Evolutionary conservation across 2,113 vertebrate genomes (phyloP).

Genomic region (Amia ocellicauda): DNA sequence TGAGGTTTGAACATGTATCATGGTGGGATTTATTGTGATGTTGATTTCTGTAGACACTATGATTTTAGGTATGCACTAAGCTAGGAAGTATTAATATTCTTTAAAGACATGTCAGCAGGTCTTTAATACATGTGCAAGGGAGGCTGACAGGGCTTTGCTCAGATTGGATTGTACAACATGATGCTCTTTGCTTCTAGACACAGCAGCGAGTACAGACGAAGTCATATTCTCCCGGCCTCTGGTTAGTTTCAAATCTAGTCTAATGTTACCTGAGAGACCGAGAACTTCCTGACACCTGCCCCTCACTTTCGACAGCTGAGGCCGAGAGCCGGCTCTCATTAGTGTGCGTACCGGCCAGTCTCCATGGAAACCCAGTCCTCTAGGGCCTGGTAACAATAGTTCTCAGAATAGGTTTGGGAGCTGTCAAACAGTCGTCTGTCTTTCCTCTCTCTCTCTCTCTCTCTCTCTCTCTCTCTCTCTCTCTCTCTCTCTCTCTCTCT

Average conservation of each 20-base stretch:
- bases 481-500: too few relatives aligned
- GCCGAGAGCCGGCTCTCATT: conserved; percentile 35
- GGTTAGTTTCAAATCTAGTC: conserved; percentile 13
- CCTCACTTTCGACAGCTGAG: conserved; percentile 29
- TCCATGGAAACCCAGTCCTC: conserved; percentile 64
- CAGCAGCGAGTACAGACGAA: neutral
- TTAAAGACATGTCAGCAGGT: conserved; percentile 50
- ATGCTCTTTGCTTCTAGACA: neutral
- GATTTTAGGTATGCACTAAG: conserved; percentile 27
- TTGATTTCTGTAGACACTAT: too few relatives aligned
- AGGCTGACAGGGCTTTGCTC: conserved; percentile 3
- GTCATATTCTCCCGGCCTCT: neutral
- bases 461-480: neutral
- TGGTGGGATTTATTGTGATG: too few relatives aligned
- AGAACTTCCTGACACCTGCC: conserved; percentile 35
- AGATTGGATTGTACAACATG: neutral
- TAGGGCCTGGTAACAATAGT: conserved; percentile 48
- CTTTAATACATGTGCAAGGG: conserved; percentile 56
- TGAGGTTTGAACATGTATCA: too few relatives aligned
- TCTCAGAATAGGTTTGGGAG: conserved; percentile 45
- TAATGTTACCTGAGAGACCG: conserved; percentile 20
- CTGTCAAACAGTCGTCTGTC: conserved; percentile 32
- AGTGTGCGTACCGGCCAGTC: conserved; percentile 45
- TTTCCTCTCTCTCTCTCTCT: neutral
- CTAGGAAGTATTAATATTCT: conserved; percentile 34